A percentile compares a stretch with the other conserved stretches of the same genome.
phyloP scores from a whole-genome alignment of 2,113 vertebrate species.

The Anguilla japonica region DNA sequence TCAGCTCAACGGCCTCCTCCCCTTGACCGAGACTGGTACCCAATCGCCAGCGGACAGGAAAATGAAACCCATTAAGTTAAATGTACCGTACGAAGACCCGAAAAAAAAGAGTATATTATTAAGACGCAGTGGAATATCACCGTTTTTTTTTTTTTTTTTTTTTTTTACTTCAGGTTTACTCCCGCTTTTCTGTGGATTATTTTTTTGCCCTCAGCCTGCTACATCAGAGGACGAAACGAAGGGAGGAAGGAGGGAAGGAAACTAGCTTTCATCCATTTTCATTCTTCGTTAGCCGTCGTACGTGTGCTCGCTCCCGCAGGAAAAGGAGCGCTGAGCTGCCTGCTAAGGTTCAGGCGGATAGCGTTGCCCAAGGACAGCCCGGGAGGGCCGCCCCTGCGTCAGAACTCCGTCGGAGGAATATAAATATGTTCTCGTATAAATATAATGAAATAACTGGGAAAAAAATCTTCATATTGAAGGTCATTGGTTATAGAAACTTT shows the following conservation, averaged over 20 bases:
- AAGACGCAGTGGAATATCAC: background rate
- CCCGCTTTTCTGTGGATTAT: background rate
- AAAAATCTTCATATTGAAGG: constrained; percentile 85
- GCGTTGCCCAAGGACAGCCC: constrained; percentile 59
- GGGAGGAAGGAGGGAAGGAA: background rate
- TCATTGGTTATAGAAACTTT: constrained; percentile 70
- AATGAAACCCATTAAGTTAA: background rate
- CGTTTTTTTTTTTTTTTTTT: background rate
- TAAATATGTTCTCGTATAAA: constrained; percentile 72
- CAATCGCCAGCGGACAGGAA: background rate
- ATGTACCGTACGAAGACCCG: background rate
- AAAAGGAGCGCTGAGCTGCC: constrained; percentile 53
- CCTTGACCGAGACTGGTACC: background rate
- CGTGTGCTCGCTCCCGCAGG: background rate
- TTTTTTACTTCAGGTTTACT: background rate
- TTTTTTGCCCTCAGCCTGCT: background rate
- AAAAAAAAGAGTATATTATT: background rate
- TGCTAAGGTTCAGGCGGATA: constrained; percentile 56
- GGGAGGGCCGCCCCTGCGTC: constrained; percentile 52
- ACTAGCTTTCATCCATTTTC: background rate
- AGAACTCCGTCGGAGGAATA: constrained; percentile 49
- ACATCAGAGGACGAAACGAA: background rate
- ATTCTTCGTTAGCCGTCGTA: background rate
- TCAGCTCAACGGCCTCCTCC: background rate
- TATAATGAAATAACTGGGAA: constrained; percentile 70